Base-by-base conservation (phyloP, 2,797 vertebrate species). In the Poecilia picta region DNA sequence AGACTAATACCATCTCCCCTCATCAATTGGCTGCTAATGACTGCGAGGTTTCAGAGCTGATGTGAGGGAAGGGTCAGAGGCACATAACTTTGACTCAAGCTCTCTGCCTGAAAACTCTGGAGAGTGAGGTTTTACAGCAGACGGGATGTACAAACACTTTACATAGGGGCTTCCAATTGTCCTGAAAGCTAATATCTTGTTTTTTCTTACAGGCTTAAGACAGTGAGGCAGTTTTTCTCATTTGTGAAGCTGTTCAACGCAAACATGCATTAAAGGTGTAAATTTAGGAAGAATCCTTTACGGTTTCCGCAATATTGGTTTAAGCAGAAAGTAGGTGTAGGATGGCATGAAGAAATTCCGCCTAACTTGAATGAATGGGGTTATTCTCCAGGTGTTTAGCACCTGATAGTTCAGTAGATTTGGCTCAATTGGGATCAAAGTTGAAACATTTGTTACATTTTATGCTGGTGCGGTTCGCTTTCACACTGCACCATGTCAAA, bases 1-100 rank as follows among this genome's bases (percentile, higher is more conserved):
- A 87, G 90, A 92, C 90, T 93, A 93, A 93, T 91, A 89, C 87
- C 85, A 64, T 89, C 85, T 83, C 88, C 85, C 90, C 90, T 94
- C 95, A 96, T 96, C 95, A 95, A 95, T 96, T 88, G 93, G 80
- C 80, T 8, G 85, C 94, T 96, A 95, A 96, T 95, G 95, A 94
- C 93, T 90, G 92, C 79, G 41, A 92, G 91, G 89, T 88, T 90
- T 93, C 89, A 84, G 91, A 91, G 92, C 80, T 90, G 93, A 95
- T 92, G 90, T 85, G 91, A 87, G 84, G 81, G 84, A 85, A 91
- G 84, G 89, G 89, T 92, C 87, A 79, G 74, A 47, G 86, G 82
- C 88, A 79, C 90, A 89, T 90, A 88, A 91, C 90, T 91, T 91
- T 87, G 83, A 87, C 86, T 85, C 75, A 18, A 36, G 15, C 59